These are phyloP conservation scores for Rallus limicola DNA, from an alignment of 2,113 vertebrate species.

Conservation along the genomic window DNA sequence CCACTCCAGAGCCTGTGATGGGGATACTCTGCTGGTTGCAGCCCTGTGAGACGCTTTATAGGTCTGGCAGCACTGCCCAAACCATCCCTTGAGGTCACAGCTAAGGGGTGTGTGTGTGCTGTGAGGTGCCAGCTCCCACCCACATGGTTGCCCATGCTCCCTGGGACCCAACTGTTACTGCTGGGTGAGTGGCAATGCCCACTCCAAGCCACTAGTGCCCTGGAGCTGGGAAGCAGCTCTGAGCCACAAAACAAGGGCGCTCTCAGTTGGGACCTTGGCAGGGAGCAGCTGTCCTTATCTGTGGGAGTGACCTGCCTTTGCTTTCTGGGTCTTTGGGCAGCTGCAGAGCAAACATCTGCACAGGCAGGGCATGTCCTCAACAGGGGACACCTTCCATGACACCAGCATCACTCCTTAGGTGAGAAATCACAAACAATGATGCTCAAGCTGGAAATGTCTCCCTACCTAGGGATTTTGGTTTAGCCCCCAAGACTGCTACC, in stretches of 20 bases:
- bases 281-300: not conserved
- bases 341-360: not conserved
- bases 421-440: not conserved
- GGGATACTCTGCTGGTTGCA: not conserved
- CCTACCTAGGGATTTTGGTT: not conserved
- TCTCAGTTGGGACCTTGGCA: not conserved
- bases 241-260: not conserved
- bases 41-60: not conserved
- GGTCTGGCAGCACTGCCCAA: not conserved
- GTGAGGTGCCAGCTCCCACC: not conserved
- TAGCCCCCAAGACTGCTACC: rapidly evolving
- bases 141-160: rapidly evolving
- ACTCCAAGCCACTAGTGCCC: not conserved
- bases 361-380: not conserved
- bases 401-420: not conserved
- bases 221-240: not conserved
- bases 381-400: too few species aligned
- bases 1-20: not conserved
- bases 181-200: not conserved
- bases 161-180: not conserved
- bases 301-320: rapidly evolving
- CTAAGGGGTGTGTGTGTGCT: not conserved
- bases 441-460: not conserved
- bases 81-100: not conserved
- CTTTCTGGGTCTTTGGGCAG: not conserved